phyloP scores from a whole-genome alignment of 2,113 vertebrate species.

The Clarias magur region DNA sequence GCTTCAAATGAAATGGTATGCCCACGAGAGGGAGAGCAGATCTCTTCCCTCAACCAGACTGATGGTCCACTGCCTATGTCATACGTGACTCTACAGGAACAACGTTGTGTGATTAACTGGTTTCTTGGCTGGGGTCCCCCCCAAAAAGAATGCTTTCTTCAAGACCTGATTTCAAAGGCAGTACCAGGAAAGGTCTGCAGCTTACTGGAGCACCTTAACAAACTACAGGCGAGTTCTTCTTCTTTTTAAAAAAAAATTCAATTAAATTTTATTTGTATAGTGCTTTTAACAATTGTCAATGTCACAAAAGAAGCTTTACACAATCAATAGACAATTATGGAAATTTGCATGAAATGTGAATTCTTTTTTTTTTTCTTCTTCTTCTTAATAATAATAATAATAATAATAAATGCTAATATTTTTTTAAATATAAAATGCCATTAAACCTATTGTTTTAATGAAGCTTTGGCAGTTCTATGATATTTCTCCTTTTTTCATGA shows the following conservation, averaged over 20 bases:
- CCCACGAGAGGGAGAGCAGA: constrained; percentile 63
- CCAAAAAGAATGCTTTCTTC: constrained; percentile 81
- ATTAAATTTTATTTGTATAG: too few relatives aligned
- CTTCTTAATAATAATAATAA: too few relatives aligned
- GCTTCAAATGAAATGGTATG: constrained; percentile 54
- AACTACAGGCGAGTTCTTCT: constrained; percentile 70
- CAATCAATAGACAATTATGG: too few relatives aligned
- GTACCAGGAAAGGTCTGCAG: constrained; percentile 85
- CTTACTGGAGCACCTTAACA: constrained; percentile 79
- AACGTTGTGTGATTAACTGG: constrained; percentile 86
- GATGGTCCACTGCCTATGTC: constrained; percentile 69
- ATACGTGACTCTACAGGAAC: constrained; percentile 83
- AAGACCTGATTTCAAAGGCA: constrained; percentile 84
- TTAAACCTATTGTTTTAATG: background rate
- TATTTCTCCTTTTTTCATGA: background rate
- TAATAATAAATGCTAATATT: too few relatives aligned
- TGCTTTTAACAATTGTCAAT: too few relatives aligned
- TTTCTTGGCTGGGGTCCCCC: constrained; percentile 76
- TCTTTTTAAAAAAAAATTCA: too few relatives aligned
- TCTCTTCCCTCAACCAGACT: constrained; percentile 48
- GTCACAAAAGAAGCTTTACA: too few relatives aligned
- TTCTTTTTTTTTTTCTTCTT: background rate
- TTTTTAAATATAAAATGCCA: background rate
- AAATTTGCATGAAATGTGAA: too few relatives aligned
- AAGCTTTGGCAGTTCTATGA: background rate